These are phyloP conservation scores for Lordiphosa clarofinis DNA, from an alignment of 1,140 invertebrate species.

Conservation along the genomic window DNA sequence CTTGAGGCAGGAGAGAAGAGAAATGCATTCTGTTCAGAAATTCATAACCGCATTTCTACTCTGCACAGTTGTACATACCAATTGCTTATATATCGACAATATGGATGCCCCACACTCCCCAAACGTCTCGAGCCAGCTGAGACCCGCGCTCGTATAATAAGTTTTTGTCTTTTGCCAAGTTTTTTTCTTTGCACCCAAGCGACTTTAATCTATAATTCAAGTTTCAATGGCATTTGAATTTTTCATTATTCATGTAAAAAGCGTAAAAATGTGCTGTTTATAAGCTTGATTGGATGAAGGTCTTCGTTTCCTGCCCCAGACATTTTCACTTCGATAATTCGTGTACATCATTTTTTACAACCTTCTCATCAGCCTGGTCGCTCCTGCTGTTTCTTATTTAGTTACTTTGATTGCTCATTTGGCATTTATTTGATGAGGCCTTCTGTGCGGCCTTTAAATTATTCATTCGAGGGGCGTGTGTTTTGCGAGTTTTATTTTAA, in stretches of 20 bases:
- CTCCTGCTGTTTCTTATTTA: constrained; percentile 59
- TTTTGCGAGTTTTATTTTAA: constrained; percentile 38
- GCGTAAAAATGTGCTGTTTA: constrained; percentile 63
- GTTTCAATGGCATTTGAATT: constrained; percentile 36
- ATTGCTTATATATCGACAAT: constrained; percentile 74
- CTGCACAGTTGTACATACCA: constrained; percentile 71
- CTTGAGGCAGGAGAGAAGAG: constrained; percentile 19
- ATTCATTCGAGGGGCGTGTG: constrained; percentile 52
- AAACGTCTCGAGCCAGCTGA: constrained; percentile 46
- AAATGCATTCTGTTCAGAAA: constrained; percentile 53
- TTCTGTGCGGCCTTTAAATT: constrained; percentile 45
- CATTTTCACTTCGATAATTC: constrained; percentile 42
- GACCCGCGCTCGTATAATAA: constrained; percentile 57
- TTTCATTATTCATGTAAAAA: constrained; percentile 58
- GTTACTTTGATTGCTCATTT: constrained; percentile 75
- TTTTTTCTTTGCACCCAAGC: constrained; percentile 18
- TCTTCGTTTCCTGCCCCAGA: constrained; percentile 1
- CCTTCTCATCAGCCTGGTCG: constrained; percentile 51
- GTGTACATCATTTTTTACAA: constrained; percentile 73
- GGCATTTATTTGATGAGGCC: constrained; percentile 72
- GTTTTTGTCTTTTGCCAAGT: constrained; percentile 61
- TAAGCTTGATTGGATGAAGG: constrained; percentile 51
- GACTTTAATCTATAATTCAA: constrained; percentile 61
- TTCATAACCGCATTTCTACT: constrained; percentile 68
- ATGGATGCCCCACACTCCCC: constrained; percentile 21